Base-by-base conservation (phyloP, 2,797 vertebrate species). In the Sebastes melanostomus region DNA sequence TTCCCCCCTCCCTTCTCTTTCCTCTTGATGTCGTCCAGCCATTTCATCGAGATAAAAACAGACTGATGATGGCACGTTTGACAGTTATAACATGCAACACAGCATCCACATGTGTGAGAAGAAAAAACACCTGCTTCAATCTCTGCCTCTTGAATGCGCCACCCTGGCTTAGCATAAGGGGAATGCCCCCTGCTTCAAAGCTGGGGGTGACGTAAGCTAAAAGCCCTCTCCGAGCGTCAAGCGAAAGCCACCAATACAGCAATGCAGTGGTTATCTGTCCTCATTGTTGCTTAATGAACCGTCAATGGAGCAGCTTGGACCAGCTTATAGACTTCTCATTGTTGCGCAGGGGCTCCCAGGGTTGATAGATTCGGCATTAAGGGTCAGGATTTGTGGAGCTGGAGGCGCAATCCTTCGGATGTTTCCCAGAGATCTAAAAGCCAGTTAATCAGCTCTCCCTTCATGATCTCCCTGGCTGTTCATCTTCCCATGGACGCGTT, bases 221-320 rank as follows among this genome's bases (percentile, higher is more conserved):
- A 94, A 92, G 82, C 86, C 75, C 80, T 85, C 83, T 86, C 81
- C 81, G 55, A 38, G 81, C 58, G 86, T 85, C 83, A 91, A 88
- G 83, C 69, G 72, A 94, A 93, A 93, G 86, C 90, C 90, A 85
- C 81, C 88, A 85, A 87, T 72, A 77, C 78, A 85, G 86, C 89
- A 83, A 88, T 84, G 75, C 88, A 86, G 72, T 52, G 77, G 87
- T 90, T 93, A 94, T 92, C 90, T 83, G 89, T 90, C 90, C 89
- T 91, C 25, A 90, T 96, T 96, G 95, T 96, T 72, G 80, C 91
- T 96, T 96, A 96, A 96, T 95, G 96, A 95, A 95, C 85, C 94
- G 78, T 84, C 86, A 94, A 89, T 95, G 86, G 93, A 91, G 89
- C 85, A 84, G 89, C 93, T 86, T 85, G 90, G 90, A 86, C 86